A percentile compares a stretch with the other conserved stretches of the same genome.
phyloP scores from a whole-genome alignment of 2,797 vertebrate species.

The Pteronotus mesoamericanus region DNA sequence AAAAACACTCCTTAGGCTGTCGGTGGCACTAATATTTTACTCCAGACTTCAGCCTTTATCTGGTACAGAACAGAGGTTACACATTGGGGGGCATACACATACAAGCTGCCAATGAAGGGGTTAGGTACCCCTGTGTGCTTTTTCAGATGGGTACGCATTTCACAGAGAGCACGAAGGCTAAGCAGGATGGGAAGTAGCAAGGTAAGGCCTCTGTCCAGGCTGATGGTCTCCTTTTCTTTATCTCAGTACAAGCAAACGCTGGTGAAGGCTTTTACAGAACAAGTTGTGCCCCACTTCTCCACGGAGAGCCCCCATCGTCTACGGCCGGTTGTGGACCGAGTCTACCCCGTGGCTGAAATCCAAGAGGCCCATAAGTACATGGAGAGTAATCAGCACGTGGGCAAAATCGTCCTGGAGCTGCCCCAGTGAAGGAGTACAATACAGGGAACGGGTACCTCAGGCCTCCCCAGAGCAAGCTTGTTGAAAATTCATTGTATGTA shows the following conservation, averaged over 20 bases:
- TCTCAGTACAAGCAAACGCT: slow-evolving; percentile 88
- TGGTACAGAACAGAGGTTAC: background rate
- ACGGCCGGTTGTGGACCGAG: slow-evolving; percentile 84
- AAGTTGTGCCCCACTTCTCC: slow-evolving; percentile 83
- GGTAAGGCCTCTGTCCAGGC: background rate
- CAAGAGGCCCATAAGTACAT: slow-evolving; percentile 85
- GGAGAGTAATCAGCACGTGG: slow-evolving; percentile 87
- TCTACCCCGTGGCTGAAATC: slow-evolving; percentile 81
- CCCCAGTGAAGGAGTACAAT: slow-evolving; percentile 19
- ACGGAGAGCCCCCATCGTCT: slow-evolving; percentile 68
- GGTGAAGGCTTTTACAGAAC: slow-evolving; percentile 83
- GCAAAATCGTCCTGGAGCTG: slow-evolving; percentile 88
- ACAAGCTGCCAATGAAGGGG: background rate
- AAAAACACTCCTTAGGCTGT: background rate
- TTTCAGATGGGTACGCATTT: background rate
- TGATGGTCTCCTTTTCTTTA: slow-evolving; percentile 34
- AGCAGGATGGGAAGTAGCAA: background rate
- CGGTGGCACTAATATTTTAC: background rate
- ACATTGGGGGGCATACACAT: background rate
- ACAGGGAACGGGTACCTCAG: background rate
- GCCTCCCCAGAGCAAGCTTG: background rate
- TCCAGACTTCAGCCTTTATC: background rate
- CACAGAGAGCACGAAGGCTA: background rate
- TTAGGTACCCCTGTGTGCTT: background rate
- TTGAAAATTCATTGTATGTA: background rate